Evolutionary conservation across 35 echinoderm and acorn worm species (phyloP), one percentile per base, ranked within the genome.

Genomic region (Ophioderma brevispina): DNA sequence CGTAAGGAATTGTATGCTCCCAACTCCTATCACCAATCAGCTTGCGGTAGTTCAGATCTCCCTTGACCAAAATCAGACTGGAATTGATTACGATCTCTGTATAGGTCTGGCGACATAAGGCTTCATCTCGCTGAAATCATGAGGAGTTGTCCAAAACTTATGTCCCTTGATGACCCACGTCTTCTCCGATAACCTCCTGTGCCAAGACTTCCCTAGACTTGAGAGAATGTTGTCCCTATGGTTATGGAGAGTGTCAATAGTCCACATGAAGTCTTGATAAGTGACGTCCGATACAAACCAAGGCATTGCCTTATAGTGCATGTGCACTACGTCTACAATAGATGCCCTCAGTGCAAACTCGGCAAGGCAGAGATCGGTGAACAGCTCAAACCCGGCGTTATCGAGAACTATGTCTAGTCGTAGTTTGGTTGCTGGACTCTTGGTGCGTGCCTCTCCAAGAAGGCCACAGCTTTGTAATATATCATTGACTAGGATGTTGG

Each of bases 31-130:
- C 97, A 25, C 84, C 87, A 13, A 99, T 91, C 52, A 99, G 55
- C 87, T 99, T 99, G 15, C 97, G 91, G 76, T 99, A 99, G 77
- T 99, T 99, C 49, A 99, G 81, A 86, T 99, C 97, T 76, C 97
- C 97, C 70, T 99, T 99, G 0, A 99, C 49, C 25, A 99, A 78
- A 36, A 95, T 84, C 10, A 99, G 85, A 87, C 81, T 70, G 0
- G 97, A n/a, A 92, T 78, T 91, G 76, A 77, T 82, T 49, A 14
- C 95, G 93, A 35, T 99, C 97, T 23, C 75, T 0, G 64, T 95
- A 92, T 40, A 99, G 56, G 76, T 95, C 93, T 31, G 97, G 97
- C 32, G 90, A 63, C 3, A 99, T 43, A 38, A n/a, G 33, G 59
- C 70, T 84, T 78, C 97, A 99, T 99, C 43, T 78, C 79, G 64